Base-by-base conservation (phyloP, 1,140 invertebrate species). In the Trichonephila clavipes region DNA sequence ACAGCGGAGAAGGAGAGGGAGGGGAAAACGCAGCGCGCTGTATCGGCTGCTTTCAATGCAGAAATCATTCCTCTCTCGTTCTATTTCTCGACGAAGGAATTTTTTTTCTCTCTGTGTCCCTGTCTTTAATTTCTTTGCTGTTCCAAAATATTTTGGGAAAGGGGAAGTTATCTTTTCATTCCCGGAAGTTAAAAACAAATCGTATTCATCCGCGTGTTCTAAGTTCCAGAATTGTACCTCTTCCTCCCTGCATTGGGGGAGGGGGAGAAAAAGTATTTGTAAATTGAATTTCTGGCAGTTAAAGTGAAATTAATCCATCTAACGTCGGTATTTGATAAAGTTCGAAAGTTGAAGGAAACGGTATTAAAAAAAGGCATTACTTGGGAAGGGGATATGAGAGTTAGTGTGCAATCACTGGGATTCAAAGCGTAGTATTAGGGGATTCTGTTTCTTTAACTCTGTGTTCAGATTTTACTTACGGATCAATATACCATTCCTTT, bases 261-360 rank as follows among this genome's bases (percentile, higher is more conserved):
- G 12, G 24, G 34, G 28, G 24, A 28, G 19, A 28, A 19, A 2
- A 82, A 82, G 19, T 44, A 44, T 82, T 18, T 8, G 77, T 82
- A 82, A 82, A 82, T 82, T 82, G 44, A 51, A 44, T 82, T 51
- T 18, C 34, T 82, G 24, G 34, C 21, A 82, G 77, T 82, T 82
- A 44, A 82, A 51, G 18, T 82, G 34, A 28, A 82, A 82, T 82
- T 40, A 82, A 82, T 82, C 19, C 28, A 19, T 44, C 34, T 24
- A 21, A 28, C 77, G 66, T 69, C 24, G 7, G 28, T 34, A 44
- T 64, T 64, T 6, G 62, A 64, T 19, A 64, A 64, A 19, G 62
- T 64, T 64, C 4, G 21, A 64, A 19, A 64, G 62, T 64, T 64
- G 62, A 19, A 6, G 62, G 21, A 64, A 64, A 64, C 1, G 4